Conservation (phyloP, 1,140 invertebrate genomes). For the Adelges cooleyi region DNA sequence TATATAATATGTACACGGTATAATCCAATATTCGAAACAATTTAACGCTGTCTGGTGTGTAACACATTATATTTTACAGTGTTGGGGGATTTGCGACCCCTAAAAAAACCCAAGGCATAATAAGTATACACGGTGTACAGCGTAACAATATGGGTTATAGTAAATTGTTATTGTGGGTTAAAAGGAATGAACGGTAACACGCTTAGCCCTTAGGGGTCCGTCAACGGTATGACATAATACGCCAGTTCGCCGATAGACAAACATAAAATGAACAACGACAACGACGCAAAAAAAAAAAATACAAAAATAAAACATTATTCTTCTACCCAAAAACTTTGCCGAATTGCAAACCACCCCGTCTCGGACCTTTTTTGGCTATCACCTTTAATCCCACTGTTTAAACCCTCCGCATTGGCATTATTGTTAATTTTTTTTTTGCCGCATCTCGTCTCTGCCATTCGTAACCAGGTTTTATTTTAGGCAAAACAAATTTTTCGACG, state of each 20-base stretch:
- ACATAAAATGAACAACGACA: background rate
- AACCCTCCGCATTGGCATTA: background rate
- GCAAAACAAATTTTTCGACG: too few species aligned
- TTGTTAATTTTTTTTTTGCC: conserved; percentile 5
- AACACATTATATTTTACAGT: too few species aligned
- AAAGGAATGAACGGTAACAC: background rate
- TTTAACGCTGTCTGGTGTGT: too few species aligned
- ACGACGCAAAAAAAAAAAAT: background rate
- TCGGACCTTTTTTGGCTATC: background rate
- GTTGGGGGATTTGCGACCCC: too few species aligned
- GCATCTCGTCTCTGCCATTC: background rate
- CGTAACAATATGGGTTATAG: too few species aligned
- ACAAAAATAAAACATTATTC: conserved; percentile 13
- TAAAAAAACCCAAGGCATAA: too few species aligned
- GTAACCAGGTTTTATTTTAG: too few species aligned
- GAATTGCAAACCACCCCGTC: background rate
- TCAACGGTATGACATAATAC: background rate
- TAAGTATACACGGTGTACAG: too few species aligned
- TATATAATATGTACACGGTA: too few species aligned
- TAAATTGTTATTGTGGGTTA: conserved; percentile 21
- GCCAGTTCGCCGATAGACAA: background rate
- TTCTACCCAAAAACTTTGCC: background rate
- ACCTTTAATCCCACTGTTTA: background rate
- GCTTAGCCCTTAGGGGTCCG: too few species aligned
- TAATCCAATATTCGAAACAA: too few species aligned